phyloP scores from a whole-genome alignment of 2,113 vertebrate species.

The Dipodomys spectabilis region DNA sequence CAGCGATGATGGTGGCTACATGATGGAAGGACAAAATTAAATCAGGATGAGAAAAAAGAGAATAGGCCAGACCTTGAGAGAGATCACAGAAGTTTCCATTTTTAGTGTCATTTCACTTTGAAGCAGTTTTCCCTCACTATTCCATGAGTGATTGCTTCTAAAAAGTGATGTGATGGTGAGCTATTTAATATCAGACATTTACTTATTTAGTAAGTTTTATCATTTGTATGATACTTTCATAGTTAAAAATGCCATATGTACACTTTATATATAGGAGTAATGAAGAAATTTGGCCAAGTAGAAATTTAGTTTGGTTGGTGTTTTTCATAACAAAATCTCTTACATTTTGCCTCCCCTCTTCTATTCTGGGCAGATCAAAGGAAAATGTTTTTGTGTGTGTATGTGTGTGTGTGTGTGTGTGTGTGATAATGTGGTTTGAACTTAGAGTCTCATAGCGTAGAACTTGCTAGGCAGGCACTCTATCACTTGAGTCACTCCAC shows the following conservation, averaged over 20 bases:
- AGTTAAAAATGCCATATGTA: not conserved
- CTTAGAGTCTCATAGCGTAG: no score
- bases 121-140: not conserved
- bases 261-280: not conserved
- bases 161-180: not conserved
- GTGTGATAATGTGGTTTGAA: no score
- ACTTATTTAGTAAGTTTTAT: not conserved
- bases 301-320: not conserved
- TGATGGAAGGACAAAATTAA: not conserved
- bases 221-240: not conserved
- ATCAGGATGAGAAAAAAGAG: not conserved
- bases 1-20: not conserved
- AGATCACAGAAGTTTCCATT: not conserved
- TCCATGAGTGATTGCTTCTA: not conserved
- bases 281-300: not conserved
- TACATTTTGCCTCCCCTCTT: not conserved
- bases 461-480: no score
- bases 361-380: not conserved
- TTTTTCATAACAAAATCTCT: not conserved
- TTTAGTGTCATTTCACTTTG: not conserved
- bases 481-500: no score
- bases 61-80: not conserved
- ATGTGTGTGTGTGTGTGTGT: no score
- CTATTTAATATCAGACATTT: not conserved
- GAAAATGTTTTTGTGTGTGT: not conserved